These are phyloP conservation scores for Atopsyche davidsoni DNA, from an alignment of 1,140 invertebrate species.

Conservation along the genomic window DNA sequence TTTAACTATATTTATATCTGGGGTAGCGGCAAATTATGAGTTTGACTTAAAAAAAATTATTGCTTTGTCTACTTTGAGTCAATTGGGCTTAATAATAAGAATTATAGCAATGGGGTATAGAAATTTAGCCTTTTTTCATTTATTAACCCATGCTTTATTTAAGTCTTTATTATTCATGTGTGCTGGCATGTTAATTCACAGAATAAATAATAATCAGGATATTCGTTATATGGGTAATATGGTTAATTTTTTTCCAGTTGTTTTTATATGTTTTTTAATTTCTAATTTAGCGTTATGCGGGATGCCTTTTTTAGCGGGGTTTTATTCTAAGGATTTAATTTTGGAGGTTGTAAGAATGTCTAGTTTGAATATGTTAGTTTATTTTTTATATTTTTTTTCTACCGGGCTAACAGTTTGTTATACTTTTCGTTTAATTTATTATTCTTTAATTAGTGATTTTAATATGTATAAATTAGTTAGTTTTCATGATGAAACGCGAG, in stretches of 20 bases:
- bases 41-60: constrained; percentile 66
- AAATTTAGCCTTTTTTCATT: constrained; percentile 56
- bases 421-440: constrained; percentile 51
- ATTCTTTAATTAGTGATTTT: constrained; percentile 43
- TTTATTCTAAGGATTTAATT: constrained; percentile 63
- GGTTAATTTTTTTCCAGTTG: constrained; percentile 40
- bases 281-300: constrained; percentile 50
- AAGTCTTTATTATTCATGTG: constrained; percentile 59
- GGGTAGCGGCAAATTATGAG: constrained; percentile 54
- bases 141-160: constrained; percentile 58
- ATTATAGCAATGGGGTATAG: constrained; percentile 48
- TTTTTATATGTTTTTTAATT: constrained; percentile 45
- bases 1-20: constrained; percentile 56
- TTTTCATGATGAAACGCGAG: constrained; percentile 43
- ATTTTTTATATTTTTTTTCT: constrained; percentile 48
- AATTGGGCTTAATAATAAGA: constrained; percentile 60
- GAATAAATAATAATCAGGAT: constrained; percentile 54
- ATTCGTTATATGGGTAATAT: constrained; percentile 51
- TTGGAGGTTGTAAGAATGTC: constrained; percentile 47
- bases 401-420: constrained; percentile 50
- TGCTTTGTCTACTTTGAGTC: constrained; percentile 65
- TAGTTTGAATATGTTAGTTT: constrained; percentile 47
- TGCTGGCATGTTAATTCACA: constrained; percentile 56
- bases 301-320: constrained; percentile 54
- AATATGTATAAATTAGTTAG: constrained; percentile 42